Conservation (phyloP, 2,797 vertebrate genomes). For the Garrulus glandarius region DNA sequence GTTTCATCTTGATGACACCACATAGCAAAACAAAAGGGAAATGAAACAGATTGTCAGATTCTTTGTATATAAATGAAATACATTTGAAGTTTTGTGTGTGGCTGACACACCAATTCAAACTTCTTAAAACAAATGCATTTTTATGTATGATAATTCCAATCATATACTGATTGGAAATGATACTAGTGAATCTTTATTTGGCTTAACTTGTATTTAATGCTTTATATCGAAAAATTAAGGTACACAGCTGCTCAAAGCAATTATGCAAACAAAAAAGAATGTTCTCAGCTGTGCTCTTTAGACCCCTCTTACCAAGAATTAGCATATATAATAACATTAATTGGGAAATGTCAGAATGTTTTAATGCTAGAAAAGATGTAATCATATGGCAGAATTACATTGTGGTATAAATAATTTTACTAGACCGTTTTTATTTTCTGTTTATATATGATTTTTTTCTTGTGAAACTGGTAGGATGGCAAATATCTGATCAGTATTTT, state of each 20-base stretch:
- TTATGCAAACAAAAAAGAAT: conserved; percentile 45
- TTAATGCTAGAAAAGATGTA: conserved; percentile 26
- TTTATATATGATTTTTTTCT: not conserved
- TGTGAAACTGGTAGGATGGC: not conserved
- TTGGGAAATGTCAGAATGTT: conserved; percentile 53
- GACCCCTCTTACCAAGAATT: conserved; percentile 4
- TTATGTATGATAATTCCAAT: not conserved
- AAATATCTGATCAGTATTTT: not conserved
- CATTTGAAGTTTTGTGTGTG: not conserved
- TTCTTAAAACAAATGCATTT: not conserved
- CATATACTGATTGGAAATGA: not conserved
- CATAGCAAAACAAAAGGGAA: not conserved
- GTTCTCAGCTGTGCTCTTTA: conserved; percentile 57
- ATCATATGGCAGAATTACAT: not conserved
- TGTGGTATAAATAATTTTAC: conserved; percentile 23
- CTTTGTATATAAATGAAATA: not conserved
- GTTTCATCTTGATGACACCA: not conserved
- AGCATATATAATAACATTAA: conserved; percentile 46
- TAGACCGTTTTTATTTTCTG: not conserved
- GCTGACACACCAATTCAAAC: not conserved
- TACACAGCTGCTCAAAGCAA: conserved; percentile 32
- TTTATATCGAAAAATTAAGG: conserved; percentile 17
- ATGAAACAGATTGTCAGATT: not conserved
- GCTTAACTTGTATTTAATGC: not conserved
- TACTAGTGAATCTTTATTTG: not conserved